These are phyloP conservation scores for Axinella damicornis DNA, from an alignment of 37 sponge, comb jelly and placozoan species.

Conservation along the genomic window DNA sequence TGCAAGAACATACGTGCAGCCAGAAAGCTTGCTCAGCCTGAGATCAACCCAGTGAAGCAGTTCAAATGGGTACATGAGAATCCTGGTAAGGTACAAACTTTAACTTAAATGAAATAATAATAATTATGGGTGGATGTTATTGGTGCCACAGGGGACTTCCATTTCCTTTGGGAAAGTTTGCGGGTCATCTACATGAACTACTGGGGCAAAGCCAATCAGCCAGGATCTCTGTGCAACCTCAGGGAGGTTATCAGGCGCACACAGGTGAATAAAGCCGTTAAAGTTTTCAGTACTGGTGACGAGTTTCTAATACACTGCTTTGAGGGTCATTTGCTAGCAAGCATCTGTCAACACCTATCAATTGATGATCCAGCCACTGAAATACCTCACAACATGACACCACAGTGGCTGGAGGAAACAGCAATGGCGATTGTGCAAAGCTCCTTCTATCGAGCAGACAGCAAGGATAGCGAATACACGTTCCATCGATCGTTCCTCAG, in stretches of 20 bases:
- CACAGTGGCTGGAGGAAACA: constrained; percentile 6
- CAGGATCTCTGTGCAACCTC: constrained; percentile 22
- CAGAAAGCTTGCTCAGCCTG: neutral
- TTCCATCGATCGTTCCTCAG: constrained; percentile 8
- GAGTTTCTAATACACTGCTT: constrained; percentile 25
- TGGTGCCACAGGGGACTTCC: constrained; percentile 4
- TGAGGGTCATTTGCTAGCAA: neutral
- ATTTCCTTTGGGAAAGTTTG: constrained; percentile 32
- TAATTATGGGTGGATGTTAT: neutral
- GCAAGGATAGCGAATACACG: neutral
- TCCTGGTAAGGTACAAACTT: neutral
- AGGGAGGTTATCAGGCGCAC: neutral
- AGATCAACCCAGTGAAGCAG: neutral
- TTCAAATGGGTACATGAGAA: constrained; percentile 16
- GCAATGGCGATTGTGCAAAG: neutral
- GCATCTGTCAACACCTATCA: neutral
- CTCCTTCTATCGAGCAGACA: neutral
- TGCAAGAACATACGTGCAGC: neutral
- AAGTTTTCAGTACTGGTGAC: constrained; percentile 8
- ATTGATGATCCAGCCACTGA: neutral
- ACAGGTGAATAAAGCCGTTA: constrained; percentile 15
- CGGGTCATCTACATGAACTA: constrained; percentile 11
- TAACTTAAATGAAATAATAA: neutral
- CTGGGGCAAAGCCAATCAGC: too few species aligned
- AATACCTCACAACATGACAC: neutral